Base-by-base conservation (phyloP, 64 coral and sea anemone genomes). In the Montipora efflorescens region DNA sequence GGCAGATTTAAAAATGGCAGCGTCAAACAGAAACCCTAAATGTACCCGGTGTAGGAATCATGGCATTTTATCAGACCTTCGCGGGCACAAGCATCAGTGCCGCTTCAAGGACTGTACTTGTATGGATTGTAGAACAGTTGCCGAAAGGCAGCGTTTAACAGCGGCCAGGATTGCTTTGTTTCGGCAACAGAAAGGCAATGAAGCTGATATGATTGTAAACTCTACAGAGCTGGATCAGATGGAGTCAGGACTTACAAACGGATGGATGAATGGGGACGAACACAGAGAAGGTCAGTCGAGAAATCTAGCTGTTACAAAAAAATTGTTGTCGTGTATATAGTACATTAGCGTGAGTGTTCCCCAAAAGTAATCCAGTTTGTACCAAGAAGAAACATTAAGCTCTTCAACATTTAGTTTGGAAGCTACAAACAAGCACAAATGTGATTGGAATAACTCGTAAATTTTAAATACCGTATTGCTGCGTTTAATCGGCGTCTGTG, bases 31-130 rank as follows among this genome's bases (percentile, higher is more conserved):
- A 25, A 95, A 84, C 61, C 97, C 97, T 8, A 98, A 98, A 71
- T 98, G 97, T 14, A 94, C 94, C 3, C 91, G 97, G 36, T 98
- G 97, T 49, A 87, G 97, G 48, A 98, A 98, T 89, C 97, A 98
- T 19, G 94, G 94, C 1, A 93, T 98, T 76, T 87, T 98, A 25
- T 98, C 97, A 7, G 97, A 98, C 52, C 87, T 98, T 59, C 91
- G 94, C 5, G 97, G 97, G 5, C 97, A 98, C 62, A 98, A 98
- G 46, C 97, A 98, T 12, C 97, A 98, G 45, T 98, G 97, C 50
- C 78, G 91, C 28, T 98, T 95, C n/a, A 85, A 94, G 79, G 97
- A 98, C 68, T 98, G 97, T 45, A 48, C 83, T 19, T 98, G 97
- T 90, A 91, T 83, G 19, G 87, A 98, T 48, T 98, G 97, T 25